Conservation (phyloP, 1,140 invertebrate genomes). For the Cyphomyrmex costatus region DNA sequence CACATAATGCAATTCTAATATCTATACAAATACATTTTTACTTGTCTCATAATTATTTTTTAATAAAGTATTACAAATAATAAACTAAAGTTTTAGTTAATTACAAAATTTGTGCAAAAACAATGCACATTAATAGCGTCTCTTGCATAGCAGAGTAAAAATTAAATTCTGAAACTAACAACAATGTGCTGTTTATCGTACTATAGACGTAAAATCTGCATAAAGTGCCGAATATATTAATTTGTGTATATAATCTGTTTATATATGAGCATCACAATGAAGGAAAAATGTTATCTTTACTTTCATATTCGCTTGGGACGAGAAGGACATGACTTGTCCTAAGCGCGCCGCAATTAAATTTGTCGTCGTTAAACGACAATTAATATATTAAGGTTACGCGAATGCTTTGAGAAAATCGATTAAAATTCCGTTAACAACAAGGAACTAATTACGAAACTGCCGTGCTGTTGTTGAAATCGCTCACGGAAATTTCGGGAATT, state of each 20-base stretch:
- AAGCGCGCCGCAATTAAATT: constrained; percentile 35
- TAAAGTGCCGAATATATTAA: not conserved
- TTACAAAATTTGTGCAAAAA: not conserved
- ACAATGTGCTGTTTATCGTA: not conserved
- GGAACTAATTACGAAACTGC: constrained; percentile 68
- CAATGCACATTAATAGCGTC: not conserved
- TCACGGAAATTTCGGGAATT: constrained; percentile 61
- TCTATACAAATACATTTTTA: not conserved
- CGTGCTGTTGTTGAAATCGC: constrained; percentile 46
- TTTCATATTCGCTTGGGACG: not conserved
- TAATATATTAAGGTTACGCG: constrained; percentile 16
- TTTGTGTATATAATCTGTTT: not conserved
- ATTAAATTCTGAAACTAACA: constrained; percentile 1
- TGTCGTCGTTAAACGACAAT: constrained; percentile 23
- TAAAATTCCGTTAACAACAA: constrained; percentile 62
- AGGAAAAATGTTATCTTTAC: not conserved
- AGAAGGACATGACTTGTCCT: not conserved
- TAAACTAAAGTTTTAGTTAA: not conserved
- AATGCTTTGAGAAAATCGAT: constrained; percentile 61
- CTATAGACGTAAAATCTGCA: not conserved
- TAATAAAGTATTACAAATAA: not conserved
- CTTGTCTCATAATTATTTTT: not conserved
- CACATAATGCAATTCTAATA: not conserved
- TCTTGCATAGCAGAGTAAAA: not conserved
- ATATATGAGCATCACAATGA: not conserved